phyloP scores from a whole-genome alignment of 2,888 invertebrate species.

The Ennomos quercinarius region DNA sequence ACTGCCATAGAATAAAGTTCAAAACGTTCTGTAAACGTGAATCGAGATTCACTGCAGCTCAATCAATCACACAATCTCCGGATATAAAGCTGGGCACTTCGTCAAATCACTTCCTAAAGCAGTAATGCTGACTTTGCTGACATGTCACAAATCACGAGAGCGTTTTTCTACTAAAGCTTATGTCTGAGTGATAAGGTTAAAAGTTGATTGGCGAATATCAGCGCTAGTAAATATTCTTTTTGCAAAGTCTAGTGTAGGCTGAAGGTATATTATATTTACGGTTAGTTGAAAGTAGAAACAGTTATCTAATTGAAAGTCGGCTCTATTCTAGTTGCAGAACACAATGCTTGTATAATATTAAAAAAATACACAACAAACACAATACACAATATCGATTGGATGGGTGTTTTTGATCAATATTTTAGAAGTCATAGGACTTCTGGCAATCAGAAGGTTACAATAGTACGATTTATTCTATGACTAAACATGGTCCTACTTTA shows the following conservation, averaged over 20 bases:
- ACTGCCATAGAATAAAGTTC: slow-evolving; percentile 1
- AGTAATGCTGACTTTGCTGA: slow-evolving; percentile 26
- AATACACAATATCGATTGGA: too few relatives aligned
- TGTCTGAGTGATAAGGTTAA: slow-evolving; percentile 3
- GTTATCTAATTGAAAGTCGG: slow-evolving; percentile 13
- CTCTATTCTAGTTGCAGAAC: not conserved
- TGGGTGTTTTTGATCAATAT: too few relatives aligned
- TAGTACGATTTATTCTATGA: too few relatives aligned
- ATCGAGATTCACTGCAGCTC: slow-evolving; percentile 8
- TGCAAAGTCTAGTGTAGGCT: slow-evolving; percentile 17
- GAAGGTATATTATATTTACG: slow-evolving; percentile 6
- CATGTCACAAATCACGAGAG: slow-evolving; percentile 19
- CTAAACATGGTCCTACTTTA: too few relatives aligned
- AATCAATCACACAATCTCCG: slow-evolving; percentile 30
- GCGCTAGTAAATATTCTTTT: slow-evolving; percentile 8
- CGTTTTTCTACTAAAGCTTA: not conserved
- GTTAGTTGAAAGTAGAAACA: slow-evolving; percentile 25
- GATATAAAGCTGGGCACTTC: slow-evolving; percentile 16
- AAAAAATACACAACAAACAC: not conserved
- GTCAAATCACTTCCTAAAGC: slow-evolving; percentile 26
- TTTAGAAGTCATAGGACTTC: too few relatives aligned
- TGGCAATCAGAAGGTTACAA: too few relatives aligned
- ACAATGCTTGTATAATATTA: not conserved
- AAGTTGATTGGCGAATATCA: not conserved
- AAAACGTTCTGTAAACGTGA: slow-evolving; percentile 1